Conservation (phyloP, 2,888 invertebrate species). For the Sthenelais limicola region DNA sequence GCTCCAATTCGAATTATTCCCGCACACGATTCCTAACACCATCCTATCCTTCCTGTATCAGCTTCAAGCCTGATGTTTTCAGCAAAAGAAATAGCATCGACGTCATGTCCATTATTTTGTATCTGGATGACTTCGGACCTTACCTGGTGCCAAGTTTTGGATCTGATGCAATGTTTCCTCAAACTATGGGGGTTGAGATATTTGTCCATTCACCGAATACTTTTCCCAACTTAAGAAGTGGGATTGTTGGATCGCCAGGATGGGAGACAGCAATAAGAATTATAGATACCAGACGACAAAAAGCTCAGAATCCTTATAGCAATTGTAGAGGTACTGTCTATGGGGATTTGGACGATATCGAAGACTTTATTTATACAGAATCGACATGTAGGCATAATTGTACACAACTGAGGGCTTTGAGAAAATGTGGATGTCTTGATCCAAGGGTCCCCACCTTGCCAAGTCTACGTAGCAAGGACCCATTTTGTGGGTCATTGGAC, state of each 20-base stretch:
- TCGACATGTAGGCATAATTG: conserved; percentile 7
- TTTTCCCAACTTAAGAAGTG: conserved; percentile 9
- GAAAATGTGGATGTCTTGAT: conserved; percentile 12
- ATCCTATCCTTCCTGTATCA: conserved; percentile 21
- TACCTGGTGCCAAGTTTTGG: conserved; percentile 14
- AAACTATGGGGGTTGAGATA: conserved; percentile 9
- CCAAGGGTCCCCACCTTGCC: conserved; percentile 3
- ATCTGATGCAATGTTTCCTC: conserved; percentile 1
- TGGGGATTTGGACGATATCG: background rate
- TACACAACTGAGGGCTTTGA: background rate
- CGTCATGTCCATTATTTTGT: conserved; percentile 7
- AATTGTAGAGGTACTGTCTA: conserved; percentile 21
- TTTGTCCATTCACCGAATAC: conserved; percentile 21
- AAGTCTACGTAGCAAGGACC: background rate
- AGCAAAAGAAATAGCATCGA: background rate
- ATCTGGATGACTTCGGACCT: conserved; percentile 25
- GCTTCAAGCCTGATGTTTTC: background rate
- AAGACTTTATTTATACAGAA: conserved; percentile 22
- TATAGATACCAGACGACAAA: background rate
- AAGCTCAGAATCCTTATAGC: background rate
- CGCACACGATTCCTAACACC: conserved; percentile 19
- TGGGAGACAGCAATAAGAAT: background rate
- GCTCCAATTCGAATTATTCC: background rate
- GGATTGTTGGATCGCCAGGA: background rate
- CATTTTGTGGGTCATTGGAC: background rate